Percentiles rank a stretch among this genome's conserved stretches.
Conservation (phyloP, 1,140 invertebrate genomes). For the Coenobita brevimanus region DNA sequence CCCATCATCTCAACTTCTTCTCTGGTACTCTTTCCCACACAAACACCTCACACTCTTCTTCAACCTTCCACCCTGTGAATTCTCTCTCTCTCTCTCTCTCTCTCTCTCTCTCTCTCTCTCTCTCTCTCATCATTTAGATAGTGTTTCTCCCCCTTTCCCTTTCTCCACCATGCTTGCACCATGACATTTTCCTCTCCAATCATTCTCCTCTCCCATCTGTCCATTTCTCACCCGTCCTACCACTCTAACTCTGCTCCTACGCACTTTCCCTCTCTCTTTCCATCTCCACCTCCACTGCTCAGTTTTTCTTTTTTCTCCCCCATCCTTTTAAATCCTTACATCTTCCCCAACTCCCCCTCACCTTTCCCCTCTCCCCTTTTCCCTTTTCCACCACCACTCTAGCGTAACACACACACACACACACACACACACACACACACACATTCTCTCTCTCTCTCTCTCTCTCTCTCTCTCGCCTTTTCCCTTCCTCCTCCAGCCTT, state of each 20-base stretch:
- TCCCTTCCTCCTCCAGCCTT: no score
- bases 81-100: background rate
- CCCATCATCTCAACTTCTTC: no score
- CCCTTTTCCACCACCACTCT: no score
- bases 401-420: no score
- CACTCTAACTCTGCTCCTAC: background rate
- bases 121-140: background rate
- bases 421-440: no score
- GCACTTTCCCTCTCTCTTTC: background rate
- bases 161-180: background rate
- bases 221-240: background rate
- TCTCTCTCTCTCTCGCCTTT: no score
- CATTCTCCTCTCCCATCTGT: background rate
- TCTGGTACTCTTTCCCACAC: no score
- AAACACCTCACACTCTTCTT: background rate
- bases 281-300: background rate
- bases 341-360: background rate
- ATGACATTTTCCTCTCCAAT: no score
- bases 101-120: background rate
- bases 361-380: no score
- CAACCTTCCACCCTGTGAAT: constrained; percentile 5
- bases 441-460: no score
- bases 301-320: background rate
- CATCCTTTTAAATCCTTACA: background rate
- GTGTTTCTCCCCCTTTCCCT: background rate